phyloP scores from a whole-genome alignment of 2,113 vertebrate genomes.

The Menura novaehollandiae region DNA sequence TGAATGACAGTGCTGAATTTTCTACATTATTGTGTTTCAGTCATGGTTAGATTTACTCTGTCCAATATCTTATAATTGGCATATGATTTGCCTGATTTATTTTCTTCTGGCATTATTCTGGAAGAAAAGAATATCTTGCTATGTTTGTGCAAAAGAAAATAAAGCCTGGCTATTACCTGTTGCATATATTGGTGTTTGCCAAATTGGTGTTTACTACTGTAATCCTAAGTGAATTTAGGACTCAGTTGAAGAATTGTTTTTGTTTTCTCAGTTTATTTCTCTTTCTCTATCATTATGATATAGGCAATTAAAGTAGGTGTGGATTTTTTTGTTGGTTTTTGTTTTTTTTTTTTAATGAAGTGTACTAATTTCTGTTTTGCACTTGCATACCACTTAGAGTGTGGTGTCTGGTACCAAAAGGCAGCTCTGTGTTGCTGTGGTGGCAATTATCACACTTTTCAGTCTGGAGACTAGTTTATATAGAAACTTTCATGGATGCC shows the following conservation, averaged over 20 bases:
- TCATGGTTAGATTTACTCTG: neutral
- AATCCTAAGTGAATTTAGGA: neutral
- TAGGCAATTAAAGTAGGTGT: neutral
- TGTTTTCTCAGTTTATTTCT: neutral
- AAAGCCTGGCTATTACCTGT: neutral
- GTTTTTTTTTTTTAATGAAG: neutral
- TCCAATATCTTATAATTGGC: neutral
- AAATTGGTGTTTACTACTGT: neutral
- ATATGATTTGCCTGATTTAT: neutral
- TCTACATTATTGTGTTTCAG: neutral
- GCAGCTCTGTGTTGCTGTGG: neutral
- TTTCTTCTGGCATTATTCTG: neutral
- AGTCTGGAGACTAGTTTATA: neutral
- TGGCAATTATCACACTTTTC: neutral
- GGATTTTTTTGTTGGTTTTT: neutral
- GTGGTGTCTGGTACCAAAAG: neutral
- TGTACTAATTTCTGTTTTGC: neutral
- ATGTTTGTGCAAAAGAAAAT: neutral
- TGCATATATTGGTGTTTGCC: neutral
- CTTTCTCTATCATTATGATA: rapidly evolving
- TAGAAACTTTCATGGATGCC: neutral
- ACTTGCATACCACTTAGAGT: neutral
- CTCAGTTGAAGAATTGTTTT: neutral
- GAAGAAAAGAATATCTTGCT: neutral
- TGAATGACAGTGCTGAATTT: neutral